These are phyloP conservation scores for Drosophila murphyi DNA, from an alignment of 1,140 invertebrate genomes.

Conservation along the genomic window DNA sequence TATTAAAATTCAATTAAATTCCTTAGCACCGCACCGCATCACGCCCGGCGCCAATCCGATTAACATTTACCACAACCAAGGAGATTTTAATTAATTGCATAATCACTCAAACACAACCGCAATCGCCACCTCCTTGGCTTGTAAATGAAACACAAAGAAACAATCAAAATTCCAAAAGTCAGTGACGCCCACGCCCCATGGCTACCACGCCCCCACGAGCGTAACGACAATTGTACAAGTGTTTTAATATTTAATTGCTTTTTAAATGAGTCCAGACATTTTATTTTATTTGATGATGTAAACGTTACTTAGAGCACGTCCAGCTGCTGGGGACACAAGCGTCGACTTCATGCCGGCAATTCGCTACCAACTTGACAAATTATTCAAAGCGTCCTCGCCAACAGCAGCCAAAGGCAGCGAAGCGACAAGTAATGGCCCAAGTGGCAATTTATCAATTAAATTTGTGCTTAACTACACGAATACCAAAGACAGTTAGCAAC, in stretches of 20 bases:
- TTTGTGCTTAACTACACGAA: conserved; percentile 77
- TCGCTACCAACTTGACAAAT: conserved; percentile 72
- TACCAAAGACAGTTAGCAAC: conserved; percentile 53
- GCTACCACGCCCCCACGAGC: background rate
- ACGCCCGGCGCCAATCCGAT: conserved; percentile 26
- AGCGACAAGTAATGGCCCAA: conserved; percentile 76
- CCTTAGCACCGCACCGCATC: background rate
- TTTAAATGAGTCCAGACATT: conserved; percentile 81
- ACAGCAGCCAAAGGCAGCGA: conserved; percentile 23
- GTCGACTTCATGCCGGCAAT: conserved; percentile 24
- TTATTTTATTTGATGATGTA: conserved; percentile 82
- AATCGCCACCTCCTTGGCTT: conserved; percentile 31
- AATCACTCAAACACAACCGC: conserved; percentile 77
- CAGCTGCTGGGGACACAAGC: conserved; percentile 22
- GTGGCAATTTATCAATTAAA: conserved; percentile 83
- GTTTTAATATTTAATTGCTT: conserved; percentile 83
- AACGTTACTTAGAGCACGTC: conserved; percentile 74
- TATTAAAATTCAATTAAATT: conserved; percentile 50
- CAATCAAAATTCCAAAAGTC: conserved; percentile 80
- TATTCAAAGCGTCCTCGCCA: conserved; percentile 69
- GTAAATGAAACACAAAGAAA: conserved; percentile 73
- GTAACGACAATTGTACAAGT: conserved; percentile 66
- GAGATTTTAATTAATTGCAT: conserved; percentile 79
- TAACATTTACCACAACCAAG: conserved; percentile 54
- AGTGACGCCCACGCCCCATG: conserved; percentile 21